phyloP scores from a whole-genome alignment of 2,797 vertebrate genomes.

The Thamnophis elegans region DNA sequence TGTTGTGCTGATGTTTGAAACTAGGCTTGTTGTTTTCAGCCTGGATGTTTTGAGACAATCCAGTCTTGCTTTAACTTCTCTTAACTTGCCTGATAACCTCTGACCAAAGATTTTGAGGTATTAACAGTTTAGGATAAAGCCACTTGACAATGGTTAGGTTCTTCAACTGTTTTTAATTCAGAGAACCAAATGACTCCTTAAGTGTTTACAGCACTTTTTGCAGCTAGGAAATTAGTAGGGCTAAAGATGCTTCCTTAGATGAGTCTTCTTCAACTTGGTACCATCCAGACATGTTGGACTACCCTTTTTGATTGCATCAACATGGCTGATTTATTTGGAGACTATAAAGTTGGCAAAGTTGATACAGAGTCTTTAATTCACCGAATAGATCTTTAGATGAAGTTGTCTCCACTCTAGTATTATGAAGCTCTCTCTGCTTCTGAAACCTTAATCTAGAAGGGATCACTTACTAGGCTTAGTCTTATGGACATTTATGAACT shows the following conservation, averaged over 20 bases:
- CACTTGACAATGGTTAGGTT: conserved; percentile 17
- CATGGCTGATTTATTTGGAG: neutral
- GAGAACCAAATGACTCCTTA: neutral
- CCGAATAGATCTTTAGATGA: neutral
- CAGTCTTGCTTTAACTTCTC: neutral
- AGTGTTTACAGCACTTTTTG: neutral
- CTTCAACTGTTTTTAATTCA: conserved; percentile 9
- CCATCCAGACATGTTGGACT: neutral
- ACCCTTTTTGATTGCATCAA: neutral
- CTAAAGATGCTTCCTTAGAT: neutral
- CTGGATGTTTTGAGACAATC: conserved; percentile 21
- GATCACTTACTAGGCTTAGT: neutral
- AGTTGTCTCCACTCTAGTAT: neutral
- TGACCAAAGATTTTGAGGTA: conserved; percentile 17
- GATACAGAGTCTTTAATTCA: neutral
- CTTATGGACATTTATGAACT: neutral
- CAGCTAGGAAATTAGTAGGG: neutral
- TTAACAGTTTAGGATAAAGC: conserved; percentile 22
- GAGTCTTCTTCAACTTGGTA: neutral
- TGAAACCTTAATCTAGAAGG: neutral
- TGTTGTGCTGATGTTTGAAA: neutral
- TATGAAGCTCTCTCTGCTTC: neutral
- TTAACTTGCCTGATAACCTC: neutral
- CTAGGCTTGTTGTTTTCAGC: neutral
- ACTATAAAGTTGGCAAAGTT: neutral